Base-by-base conservation (phyloP, 2,797 vertebrate species). In the Paguma larvata region DNA sequence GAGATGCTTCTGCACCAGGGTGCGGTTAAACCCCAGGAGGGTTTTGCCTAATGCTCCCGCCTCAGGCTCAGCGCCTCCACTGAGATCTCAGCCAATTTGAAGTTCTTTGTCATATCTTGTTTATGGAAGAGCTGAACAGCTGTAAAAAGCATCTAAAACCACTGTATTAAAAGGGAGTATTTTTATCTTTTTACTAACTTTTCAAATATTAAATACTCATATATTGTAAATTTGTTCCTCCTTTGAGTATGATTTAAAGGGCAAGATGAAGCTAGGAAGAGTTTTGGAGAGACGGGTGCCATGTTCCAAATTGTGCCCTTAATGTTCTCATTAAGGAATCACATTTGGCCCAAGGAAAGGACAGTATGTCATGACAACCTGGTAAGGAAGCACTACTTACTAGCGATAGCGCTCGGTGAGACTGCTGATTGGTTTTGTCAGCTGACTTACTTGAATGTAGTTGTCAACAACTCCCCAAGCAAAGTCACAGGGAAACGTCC, bases 381-480 rank as follows among this genome's bases (percentile, higher is more conserved):
- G 44, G 25, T 38, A 77, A 97, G 95, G 86, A 96, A 85, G 51
- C 67, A 15, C 93, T 91, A 51, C 95, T 91, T 93, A 94, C 94
- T 90, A 94, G 94, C 30, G n/a, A 68, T 32, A 85, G 65, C 93
- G 91, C 85, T 63, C 87, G 86, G 83, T 96, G 92, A 97, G 63
- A 85, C 91, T 92, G 90, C n/a, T 3, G 0, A 34, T 59, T 88
- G 94, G 32, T 85, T 97, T 94, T 97, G 94, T 85, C 91, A 79
- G 85, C 91, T 94, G 94, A 98, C 98, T 98, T 97, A 99, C 99
- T 99, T 99, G 99, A 98, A 99, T 99, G 96, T 99, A 99, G 98
- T 99, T 99, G 98, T 99, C 99, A 72, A 99, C 99, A 67, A 99
- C 97, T 53, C 99, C 99, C 99, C 99, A 99, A 4, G 99, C 99